A percentile compares a stretch with the other conserved stretches of the same genome.
Conservation (phyloP, 2,888 invertebrate species). For the Heteropelma amictum region DNA sequence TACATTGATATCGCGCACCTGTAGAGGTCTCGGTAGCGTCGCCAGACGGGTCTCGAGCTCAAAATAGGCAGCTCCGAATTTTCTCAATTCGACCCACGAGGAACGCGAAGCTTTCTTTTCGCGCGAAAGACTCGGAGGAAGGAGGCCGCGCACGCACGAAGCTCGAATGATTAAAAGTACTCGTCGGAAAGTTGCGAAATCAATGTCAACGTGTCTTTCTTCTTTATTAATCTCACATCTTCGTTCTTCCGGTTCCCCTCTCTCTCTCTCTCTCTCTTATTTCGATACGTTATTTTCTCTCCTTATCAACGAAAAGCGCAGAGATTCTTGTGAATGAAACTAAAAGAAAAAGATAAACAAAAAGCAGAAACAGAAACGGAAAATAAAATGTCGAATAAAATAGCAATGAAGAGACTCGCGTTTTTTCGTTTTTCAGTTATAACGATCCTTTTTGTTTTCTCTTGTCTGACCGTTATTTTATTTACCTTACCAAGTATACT, state of each 20-base stretch:
- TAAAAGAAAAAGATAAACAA: neutral
- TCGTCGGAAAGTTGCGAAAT: neutral
- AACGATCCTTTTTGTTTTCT: constrained; percentile 15
- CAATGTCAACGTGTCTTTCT: neutral
- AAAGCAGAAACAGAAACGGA: neutral
- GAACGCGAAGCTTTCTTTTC: neutral
- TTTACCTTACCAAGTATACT: constrained; percentile 73
- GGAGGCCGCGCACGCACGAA: neutral
- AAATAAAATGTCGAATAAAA: neutral
- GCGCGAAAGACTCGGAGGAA: neutral
- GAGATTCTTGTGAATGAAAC: neutral
- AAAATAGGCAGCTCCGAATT: constrained; percentile 64
- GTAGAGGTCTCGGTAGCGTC: constrained; percentile 14
- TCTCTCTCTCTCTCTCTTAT: neutral
- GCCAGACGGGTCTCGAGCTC: constrained; percentile 55
- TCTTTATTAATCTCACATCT: neutral
- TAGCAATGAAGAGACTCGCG: constrained; percentile 19
- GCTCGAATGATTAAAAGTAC: no score
- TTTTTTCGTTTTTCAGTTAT: constrained; percentile 18
- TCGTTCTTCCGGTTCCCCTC: neutral
- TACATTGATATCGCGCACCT: constrained; percentile 6
- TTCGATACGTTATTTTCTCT: neutral
- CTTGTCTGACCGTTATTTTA: constrained; percentile 64
- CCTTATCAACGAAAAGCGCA: neutral
- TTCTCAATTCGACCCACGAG: neutral